Evolutionary conservation across 2,113 vertebrate genomes (phyloP).

Genomic region (Malurus elegans): DNA sequence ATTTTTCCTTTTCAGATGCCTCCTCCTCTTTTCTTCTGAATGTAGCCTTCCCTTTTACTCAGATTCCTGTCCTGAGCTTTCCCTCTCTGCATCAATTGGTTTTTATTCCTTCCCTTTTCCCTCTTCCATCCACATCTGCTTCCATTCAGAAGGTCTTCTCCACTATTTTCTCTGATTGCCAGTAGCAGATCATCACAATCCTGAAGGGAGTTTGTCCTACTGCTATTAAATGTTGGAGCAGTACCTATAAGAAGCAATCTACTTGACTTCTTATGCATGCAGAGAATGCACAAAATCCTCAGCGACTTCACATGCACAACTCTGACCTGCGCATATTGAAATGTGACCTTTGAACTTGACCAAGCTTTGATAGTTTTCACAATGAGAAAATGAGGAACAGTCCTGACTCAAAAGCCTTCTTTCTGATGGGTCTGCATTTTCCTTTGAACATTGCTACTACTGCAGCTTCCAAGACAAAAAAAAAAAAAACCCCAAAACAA

Average conservation of each 20-base stretch:
- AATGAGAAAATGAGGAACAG: background rate
- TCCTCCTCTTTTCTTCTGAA: background rate
- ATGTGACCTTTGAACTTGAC: background rate
- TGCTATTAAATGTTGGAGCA: background rate
- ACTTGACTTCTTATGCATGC: background rate
- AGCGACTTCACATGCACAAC: background rate
- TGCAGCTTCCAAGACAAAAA: background rate
- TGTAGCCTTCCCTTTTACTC: background rate
- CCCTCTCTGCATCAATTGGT: background rate
- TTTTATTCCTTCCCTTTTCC: background rate
- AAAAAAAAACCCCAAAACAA: no score
- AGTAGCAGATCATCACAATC: background rate
- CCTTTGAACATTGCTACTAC: background rate
- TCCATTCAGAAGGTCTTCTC: background rate
- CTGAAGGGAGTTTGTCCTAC: background rate
- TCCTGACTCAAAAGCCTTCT: background rate
- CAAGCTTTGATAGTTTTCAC: background rate
- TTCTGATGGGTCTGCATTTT: background rate
- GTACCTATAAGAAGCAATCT: background rate
- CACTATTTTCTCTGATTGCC: background rate
- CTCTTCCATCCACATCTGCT: background rate
- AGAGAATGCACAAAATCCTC: background rate
- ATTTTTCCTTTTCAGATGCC: background rate
- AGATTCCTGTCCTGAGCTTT: background rate
- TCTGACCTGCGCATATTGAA: background rate